A percentile compares a stretch with the other conserved stretches of the same genome.
Evolutionary conservation across 2,888 invertebrate species (phyloP).

Genomic region (Drosophila picticornis): DNA sequence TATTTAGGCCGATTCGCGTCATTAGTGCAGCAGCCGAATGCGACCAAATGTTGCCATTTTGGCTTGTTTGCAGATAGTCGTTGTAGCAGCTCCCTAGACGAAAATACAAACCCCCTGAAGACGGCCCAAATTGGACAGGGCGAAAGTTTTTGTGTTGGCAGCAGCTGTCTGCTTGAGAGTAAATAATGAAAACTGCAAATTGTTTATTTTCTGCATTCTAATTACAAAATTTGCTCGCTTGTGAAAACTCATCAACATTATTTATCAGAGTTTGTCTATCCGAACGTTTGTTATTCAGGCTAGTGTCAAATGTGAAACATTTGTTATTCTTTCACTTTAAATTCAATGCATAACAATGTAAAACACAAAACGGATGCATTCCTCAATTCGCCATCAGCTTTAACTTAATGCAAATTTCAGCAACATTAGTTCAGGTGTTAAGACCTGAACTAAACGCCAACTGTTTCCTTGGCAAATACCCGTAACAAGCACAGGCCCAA

Average conservation of each 20-base stretch:
- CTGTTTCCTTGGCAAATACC: slow-evolving; percentile 34
- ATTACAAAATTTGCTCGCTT: slow-evolving; percentile 33
- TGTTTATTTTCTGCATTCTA: slow-evolving; percentile 41
- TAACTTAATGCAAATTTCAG: slow-evolving; percentile 22
- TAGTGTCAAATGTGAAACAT: neutral
- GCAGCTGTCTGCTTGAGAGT: slow-evolving; percentile 52
- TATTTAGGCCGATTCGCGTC: slow-evolving; percentile 76
- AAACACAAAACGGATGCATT: neutral
- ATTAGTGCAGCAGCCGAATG: slow-evolving; percentile 65
- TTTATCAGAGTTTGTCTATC: neutral
- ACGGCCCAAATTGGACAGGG: slow-evolving; percentile 29
- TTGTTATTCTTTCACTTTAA: neutral
- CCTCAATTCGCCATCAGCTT: neutral
- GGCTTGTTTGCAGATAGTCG: slow-evolving; percentile 11
- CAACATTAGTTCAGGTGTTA: slow-evolving; percentile 55
- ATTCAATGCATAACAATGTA: neutral
- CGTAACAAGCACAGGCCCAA: neutral
- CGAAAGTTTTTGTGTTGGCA: slow-evolving; percentile 36
- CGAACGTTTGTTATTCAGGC: neutral
- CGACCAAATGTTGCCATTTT: slow-evolving; percentile 55
- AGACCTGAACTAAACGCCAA: slow-evolving; percentile 38
- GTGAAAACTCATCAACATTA: neutral
- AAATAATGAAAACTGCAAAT: slow-evolving; percentile 44
- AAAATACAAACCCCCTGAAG: slow-evolving; percentile 1
- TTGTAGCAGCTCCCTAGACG: slow-evolving; percentile 20